Evolutionary conservation across 1,140 invertebrate species (phyloP), one percentile per base, ranked within the genome.

Genomic region (Drosophila ogumai): DNA sequence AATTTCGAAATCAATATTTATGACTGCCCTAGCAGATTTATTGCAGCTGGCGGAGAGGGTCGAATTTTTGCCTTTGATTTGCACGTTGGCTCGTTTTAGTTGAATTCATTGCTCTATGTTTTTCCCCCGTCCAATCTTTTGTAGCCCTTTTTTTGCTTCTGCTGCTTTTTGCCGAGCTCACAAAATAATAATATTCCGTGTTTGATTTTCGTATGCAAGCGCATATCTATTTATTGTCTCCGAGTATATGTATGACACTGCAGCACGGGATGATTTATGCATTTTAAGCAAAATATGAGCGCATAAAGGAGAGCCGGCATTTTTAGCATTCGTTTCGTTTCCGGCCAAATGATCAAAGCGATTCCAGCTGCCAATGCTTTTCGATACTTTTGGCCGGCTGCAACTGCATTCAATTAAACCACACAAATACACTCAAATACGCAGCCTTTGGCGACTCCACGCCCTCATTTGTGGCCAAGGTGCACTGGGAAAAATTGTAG

Each of bases 1-100:
- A 90, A 79, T 90, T 90, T 90, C 61, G 85, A 78, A 90, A 90
- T 90, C 85, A 90, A 90, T 90, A 90, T 90, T 90, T 90, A 90
- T 90, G 85, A 90, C 85, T 85, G 78, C 74, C 77, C 78, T 55
- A 81, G 78, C 85, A 90, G 85, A 90, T 90, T 90, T 90, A 90
- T 90, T 90, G 86, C 81, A 79, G 65, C 60, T 67, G 52, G 80
- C 57, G 55, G 25, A 61, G 52, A 66, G 40, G 31, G 63, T 40
- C 59, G 66, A 64, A 60, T 66, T 76, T 72, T 60, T 84, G 74
- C 71, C 69, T 74, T 85, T 80, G 81, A 84, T 85, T 85, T 85
- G 76, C 77, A 85, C 81, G 76, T 79, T 67, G 49, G 41, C 82
- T 69, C 67, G 46, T 88, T 61, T 66, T 72, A 44, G 49, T 41